Evolutionary conservation across 2,888 invertebrate genomes (phyloP), one percentile per base, ranked within the genome.

Genomic region (Spatulosminthurus flaviceps): DNA sequence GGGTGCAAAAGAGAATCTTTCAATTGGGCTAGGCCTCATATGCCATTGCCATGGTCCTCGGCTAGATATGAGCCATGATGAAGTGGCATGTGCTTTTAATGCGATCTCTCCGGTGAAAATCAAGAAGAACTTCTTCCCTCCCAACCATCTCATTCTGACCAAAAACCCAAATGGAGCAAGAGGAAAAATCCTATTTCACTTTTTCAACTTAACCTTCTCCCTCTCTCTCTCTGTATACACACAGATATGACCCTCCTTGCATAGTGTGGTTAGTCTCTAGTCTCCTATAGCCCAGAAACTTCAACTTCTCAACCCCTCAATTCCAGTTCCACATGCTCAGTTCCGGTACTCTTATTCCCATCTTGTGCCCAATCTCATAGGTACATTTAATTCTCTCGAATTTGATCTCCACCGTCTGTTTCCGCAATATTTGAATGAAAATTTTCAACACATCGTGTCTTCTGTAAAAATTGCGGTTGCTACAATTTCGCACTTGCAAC

Each of bases 31-130:
- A 60, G 21, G 60, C 16, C 4, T 60, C 60, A 60, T 60, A 13
- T 60, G 60, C 60, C 60, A 60, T 60, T 60, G 16, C 60, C 60
- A 13, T 21, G 60, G 21, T 5, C 21, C 60, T 60, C 21, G 21
- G 60, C 4, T 13, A 16, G 60, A 60, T 60, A 60, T 60, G 60
- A 60, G 60, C 74, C 19, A 74, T 74, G 74, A 74, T 74, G 74
- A 61, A 74, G 74, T 74, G 34, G 61, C 74, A 64, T 64, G 28
- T 74, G 74, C 74, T 61, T 74, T 61, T 74, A 74, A 74, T 74
- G 74, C 61, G 29, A 72, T 61, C 61, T 61, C 61, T 34, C 60
- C 21, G 29, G 71, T 22, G 21, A 60, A 60, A 60, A 19, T 60
- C 34, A 34, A 9, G 9, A 34, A 60, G 60, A 60, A 4, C 4